Conservation (phyloP, 2,888 invertebrate species). For the Rotaria macrura region DNA sequence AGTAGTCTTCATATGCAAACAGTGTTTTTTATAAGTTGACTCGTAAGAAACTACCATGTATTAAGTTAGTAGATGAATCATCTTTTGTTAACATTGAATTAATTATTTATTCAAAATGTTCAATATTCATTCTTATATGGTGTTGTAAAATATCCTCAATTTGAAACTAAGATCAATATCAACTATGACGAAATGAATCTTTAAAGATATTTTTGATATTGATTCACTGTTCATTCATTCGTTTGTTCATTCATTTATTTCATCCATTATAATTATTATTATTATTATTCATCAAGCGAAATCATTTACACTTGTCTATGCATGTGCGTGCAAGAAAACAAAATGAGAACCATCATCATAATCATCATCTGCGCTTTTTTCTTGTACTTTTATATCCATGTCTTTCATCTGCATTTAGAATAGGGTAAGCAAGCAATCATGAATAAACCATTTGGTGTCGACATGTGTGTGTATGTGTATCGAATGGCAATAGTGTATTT, state of each 20-base stretch:
- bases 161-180: neutral
- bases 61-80: no score
- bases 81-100: no score
- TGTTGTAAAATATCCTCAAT: neutral
- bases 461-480: slow-evolving; percentile 8
- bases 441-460: slow-evolving; percentile 5
- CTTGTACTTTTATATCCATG: neutral
- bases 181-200: neutral
- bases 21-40: no score
- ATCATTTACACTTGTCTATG: neutral
- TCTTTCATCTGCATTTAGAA: neutral
- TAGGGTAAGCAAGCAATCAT: slow-evolving; percentile 3
- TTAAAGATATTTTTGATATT: neutral
- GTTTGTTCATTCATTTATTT: no score
- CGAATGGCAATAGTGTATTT: slow-evolving; percentile 12
- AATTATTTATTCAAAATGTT: no score
- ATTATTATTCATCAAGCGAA: neutral
- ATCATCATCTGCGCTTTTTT: neutral
- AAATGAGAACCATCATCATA: neutral
- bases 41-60: no score
- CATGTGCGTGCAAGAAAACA: neutral
- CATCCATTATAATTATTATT: neutral
- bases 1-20: no score
- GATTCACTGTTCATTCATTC: no score
- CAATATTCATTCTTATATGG: no score